Evolutionary conservation across 2,797 vertebrate species (phyloP).

Genomic region (Amblyopsis hoosieri): DNA sequence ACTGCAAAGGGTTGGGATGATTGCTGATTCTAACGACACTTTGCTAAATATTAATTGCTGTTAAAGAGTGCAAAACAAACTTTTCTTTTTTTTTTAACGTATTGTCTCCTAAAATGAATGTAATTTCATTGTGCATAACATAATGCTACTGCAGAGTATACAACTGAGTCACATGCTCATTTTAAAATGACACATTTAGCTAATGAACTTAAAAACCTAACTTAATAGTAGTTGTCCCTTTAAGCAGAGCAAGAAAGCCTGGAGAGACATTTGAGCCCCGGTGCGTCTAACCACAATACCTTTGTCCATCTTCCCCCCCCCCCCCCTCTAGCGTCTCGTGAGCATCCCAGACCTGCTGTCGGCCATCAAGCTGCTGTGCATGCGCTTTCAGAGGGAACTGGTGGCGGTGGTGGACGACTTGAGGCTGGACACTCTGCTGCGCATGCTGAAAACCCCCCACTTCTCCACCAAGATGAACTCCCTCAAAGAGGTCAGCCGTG

Average conservation of each 20-base stretch:
- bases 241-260: no score
- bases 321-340: constrained; percentile 84
- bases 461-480: constrained; percentile 99
- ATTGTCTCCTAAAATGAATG: no score
- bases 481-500: constrained; percentile 90
- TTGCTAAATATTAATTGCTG: background rate
- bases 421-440: constrained; percentile 91
- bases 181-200: no score
- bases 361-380: constrained; percentile 96
- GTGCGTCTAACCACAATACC: background rate
- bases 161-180: no score
- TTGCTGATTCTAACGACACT: no score
- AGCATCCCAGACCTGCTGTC: constrained; percentile 97
- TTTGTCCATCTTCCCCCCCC: constrained; percentile 7
- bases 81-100: no score
- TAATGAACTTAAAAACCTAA: no score
- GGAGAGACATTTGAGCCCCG: background rate
- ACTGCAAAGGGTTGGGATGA: no score
- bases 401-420: constrained; percentile 94
- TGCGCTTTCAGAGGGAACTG: constrained; percentile 96
- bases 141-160: no score
- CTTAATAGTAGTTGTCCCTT: no score
- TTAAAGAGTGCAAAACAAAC: no score
- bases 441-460: constrained; percentile 98
- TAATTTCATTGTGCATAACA: no score